These are phyloP conservation scores for Melangyna quadrimaculata DNA, from an alignment of 2,888 invertebrate species.

Conservation along the genomic window DNA sequence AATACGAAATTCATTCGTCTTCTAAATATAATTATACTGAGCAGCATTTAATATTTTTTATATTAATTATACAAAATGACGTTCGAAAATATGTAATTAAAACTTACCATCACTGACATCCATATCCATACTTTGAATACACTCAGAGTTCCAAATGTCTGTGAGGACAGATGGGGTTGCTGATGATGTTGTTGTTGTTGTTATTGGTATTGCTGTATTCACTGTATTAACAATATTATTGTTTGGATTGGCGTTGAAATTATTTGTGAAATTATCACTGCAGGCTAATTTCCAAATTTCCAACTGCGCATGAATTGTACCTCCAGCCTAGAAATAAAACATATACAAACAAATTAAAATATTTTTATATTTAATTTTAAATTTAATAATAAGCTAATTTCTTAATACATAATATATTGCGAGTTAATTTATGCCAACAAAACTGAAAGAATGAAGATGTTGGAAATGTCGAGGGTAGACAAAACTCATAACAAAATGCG, in stretches of 20 bases:
- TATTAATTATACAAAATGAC: slow-evolving; percentile 23
- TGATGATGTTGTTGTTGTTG: slow-evolving; percentile 59
- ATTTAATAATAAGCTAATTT: not conserved
- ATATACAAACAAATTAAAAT: not conserved
- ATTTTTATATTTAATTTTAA: not conserved
- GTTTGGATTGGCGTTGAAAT: slow-evolving; percentile 73
- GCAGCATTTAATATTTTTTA: slow-evolving; percentile 19
- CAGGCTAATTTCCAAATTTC: slow-evolving; percentile 95
- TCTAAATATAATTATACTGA: not conserved
- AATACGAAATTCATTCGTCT: slow-evolving; percentile 29
- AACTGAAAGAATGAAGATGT: not conserved
- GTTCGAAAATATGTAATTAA: not conserved
- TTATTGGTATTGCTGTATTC: slow-evolving; percentile 60
- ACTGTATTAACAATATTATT: slow-evolving; percentile 56
- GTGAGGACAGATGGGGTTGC: slow-evolving; percentile 76
- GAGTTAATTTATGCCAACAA: not conserved
- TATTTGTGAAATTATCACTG: slow-evolving; percentile 83
- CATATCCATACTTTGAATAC: slow-evolving; percentile 75
- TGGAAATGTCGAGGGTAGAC: no score
- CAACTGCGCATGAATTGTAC: slow-evolving; percentile 91
- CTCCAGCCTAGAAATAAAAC: slow-evolving; percentile 85
- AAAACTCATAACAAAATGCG: not conserved
- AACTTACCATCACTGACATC: slow-evolving; percentile 78
- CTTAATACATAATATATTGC: not conserved
- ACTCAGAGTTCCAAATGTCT: slow-evolving; percentile 74